These are phyloP conservation scores for Mixornis gularis DNA, from an alignment of 2,113 vertebrate species.

Conservation along the genomic window DNA sequence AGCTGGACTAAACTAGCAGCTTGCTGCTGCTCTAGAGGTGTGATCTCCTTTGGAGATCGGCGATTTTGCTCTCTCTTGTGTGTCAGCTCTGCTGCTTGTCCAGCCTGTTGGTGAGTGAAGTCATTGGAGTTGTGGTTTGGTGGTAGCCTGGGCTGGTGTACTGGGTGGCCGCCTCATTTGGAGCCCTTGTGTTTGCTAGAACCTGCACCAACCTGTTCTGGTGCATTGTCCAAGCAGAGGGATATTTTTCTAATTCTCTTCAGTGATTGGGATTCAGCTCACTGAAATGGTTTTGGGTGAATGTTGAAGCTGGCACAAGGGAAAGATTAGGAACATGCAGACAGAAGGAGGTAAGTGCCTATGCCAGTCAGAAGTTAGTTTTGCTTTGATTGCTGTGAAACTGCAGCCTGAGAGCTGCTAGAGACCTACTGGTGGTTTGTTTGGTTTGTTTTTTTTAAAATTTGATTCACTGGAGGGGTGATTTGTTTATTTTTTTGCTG, in stretches of 20 bases:
- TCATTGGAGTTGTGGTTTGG: background rate
- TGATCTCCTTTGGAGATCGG: background rate
- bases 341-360: background rate
- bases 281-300: background rate
- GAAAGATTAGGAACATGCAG: constrained; percentile 9
- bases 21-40: background rate
- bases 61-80: background rate
- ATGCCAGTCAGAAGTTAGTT: background rate
- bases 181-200: background rate
- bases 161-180: background rate
- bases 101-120: background rate
- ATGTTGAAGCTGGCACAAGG: background rate
- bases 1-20: background rate
- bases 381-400: background rate
- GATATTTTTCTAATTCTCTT: background rate
- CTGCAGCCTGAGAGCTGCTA: background rate
- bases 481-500: background rate
- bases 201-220: constrained; percentile 1
- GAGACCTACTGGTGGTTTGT: background rate
- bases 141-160: background rate
- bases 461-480: background rate
- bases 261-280: background rate
- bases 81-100: background rate
- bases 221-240: background rate
- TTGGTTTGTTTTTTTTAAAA: background rate